phyloP scores from a whole-genome alignment of 1,140 invertebrate genomes.

The Odontomachus brunneus region DNA sequence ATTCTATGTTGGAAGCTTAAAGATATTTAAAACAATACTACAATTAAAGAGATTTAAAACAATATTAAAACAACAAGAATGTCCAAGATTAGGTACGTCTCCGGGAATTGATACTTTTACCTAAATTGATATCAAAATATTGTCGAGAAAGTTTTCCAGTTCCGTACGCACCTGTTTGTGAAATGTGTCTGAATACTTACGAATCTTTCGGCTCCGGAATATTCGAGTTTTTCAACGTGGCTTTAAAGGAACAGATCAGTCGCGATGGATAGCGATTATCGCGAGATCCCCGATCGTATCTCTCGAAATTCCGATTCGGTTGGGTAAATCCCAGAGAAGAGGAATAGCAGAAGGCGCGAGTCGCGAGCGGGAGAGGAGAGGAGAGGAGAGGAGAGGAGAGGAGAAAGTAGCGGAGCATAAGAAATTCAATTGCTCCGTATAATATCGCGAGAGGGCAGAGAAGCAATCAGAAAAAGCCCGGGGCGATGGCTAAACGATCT shows the following conservation, averaged over 20 bases:
- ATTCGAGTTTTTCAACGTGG: slow-evolving; percentile 25
- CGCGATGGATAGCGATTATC: slow-evolving; percentile 42
- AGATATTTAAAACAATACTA: no score
- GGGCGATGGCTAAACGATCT: slow-evolving; percentile 75
- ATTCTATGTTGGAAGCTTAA: no score
- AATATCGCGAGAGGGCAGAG: slow-evolving; percentile 70
- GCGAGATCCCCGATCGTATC: slow-evolving; percentile 18
- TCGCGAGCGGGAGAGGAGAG: slow-evolving; percentile 1
- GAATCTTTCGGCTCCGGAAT: neutral
- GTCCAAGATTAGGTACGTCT: no score
- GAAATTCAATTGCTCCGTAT: slow-evolving; percentile 77
- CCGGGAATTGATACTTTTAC: no score
- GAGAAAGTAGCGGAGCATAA: slow-evolving; percentile 66
- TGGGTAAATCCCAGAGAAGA: slow-evolving; percentile 61
- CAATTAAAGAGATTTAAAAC: no score
- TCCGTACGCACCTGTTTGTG: neutral
- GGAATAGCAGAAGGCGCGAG: slow-evolving; percentile 31
- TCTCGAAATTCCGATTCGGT: slow-evolving; percentile 61
- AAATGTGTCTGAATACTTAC: neutral
- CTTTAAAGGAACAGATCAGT: slow-evolving; percentile 5
- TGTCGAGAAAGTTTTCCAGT: slow-evolving; percentile 12
- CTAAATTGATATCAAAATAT: no score
- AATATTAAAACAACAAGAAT: no score
- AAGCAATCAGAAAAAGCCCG: slow-evolving; percentile 75
- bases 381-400: neutral